These are phyloP conservation scores for Hydropsyche betteni DNA, from an alignment of 2,888 invertebrate genomes.

Conservation along the genomic window DNA sequence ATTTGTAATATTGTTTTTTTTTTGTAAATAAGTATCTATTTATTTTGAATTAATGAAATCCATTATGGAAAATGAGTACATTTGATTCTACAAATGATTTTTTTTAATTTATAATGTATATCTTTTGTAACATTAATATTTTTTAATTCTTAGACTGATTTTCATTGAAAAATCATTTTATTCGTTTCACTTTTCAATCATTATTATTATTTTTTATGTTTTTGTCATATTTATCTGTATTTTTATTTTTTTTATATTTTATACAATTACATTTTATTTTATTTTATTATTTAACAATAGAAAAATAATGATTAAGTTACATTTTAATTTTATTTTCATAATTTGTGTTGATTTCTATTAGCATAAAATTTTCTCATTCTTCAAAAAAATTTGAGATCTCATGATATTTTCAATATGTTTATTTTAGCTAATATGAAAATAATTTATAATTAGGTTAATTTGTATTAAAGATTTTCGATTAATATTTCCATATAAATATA, in stretches of 20 bases:
- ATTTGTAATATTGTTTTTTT: background rate
- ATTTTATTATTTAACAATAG: slow-evolving; percentile 16
- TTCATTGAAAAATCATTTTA: background rate
- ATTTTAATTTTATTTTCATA: slow-evolving; percentile 7
- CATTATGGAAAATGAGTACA: slow-evolving; percentile 34
- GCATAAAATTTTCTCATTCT: slow-evolving; percentile 19
- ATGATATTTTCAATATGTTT: slow-evolving; percentile 25
- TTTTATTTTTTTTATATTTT: background rate
- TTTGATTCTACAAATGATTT: slow-evolving; percentile 39
- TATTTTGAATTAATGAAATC: slow-evolving; percentile 4
- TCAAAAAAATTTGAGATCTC: slow-evolving; percentile 38
- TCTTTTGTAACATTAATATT: no score
- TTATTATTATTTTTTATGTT: no score
- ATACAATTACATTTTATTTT: background rate
- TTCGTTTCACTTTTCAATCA: background rate
- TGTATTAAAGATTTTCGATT: background rate
- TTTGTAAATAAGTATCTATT: slow-evolving; percentile 27
- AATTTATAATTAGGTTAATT: background rate
- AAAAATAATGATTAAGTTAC: background rate
- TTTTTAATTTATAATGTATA: slow-evolving; percentile 1
- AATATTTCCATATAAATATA: background rate
- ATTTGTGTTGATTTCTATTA: background rate
- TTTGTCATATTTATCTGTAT: no score
- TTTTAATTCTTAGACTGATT: slow-evolving; percentile 2
- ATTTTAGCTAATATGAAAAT: background rate